Evolutionary conservation across 2,113 vertebrate species (phyloP).

Genomic region (Meriones unguiculatus): DNA sequence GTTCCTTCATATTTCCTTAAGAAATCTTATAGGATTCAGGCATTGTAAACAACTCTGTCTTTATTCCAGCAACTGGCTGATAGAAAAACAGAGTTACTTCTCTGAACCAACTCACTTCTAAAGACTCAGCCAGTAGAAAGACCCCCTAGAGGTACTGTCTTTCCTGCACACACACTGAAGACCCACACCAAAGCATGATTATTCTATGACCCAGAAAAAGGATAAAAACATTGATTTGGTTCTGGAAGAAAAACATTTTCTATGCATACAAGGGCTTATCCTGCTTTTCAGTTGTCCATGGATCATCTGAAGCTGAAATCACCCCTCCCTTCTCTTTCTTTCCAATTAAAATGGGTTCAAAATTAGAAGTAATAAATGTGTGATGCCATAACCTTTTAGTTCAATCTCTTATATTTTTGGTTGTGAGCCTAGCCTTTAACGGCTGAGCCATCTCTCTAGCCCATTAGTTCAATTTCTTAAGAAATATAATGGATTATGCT

Average conservation of each 20-base stretch:
- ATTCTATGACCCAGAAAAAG: conserved; percentile 51
- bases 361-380: conserved; percentile 12
- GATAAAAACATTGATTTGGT: background rate
- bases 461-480: background rate
- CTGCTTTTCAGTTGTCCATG: background rate
- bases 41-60: conserved; percentile 22
- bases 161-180: conserved; percentile 34
- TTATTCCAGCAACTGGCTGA: conserved; percentile 30
- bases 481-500: background rate
- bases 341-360: background rate
- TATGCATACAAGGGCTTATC: background rate
- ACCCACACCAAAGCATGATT: conserved; percentile 43
- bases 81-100: background rate
- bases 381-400: background rate
- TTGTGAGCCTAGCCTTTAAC: no score
- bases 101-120: conserved; percentile 46
- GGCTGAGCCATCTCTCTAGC: no score
- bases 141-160: background rate
- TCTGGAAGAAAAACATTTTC: conserved; percentile 36
- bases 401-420: background rate
- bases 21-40: conserved; percentile 28
- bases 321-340: no score
- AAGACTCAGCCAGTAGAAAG: background rate
- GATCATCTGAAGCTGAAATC: background rate
- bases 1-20: conserved; percentile 44